These are phyloP conservation scores for Ophioninae sp. DNA, from an alignment of 2,888 invertebrate genomes.

Conservation along the genomic window DNA sequence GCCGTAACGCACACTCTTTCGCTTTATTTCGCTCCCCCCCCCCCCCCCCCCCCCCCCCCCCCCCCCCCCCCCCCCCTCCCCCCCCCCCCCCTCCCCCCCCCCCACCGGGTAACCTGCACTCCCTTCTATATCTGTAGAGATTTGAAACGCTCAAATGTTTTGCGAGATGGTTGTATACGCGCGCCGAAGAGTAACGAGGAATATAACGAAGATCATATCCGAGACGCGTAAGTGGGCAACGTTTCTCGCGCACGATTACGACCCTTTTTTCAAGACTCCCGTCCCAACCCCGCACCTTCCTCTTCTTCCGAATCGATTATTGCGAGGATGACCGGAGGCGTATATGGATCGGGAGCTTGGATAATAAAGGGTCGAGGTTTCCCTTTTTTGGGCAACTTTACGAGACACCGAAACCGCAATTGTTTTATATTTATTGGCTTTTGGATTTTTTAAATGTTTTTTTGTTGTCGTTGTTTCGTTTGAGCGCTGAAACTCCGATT, in stretches of 20 bases:
- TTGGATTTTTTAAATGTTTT: constrained; percentile 11
- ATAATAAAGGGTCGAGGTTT: constrained; percentile 23
- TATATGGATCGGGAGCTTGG: not conserved
- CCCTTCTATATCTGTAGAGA: not conserved
- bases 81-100: constrained; percentile 65
- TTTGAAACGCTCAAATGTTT: constrained; percentile 59
- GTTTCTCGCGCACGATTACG: constrained; percentile 41
- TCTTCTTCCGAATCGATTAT: constrained; percentile 59
- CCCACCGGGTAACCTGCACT: constrained; percentile 61
- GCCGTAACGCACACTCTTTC: constrained; percentile 60
- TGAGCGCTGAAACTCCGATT: not conserved
- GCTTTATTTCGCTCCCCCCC: constrained; percentile 41
- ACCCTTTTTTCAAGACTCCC: not conserved
- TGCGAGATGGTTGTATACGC: constrained; percentile 44
- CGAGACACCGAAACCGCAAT: not conserved
- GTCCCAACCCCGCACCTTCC: not conserved
- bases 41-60: constrained; percentile 39
- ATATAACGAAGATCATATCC: constrained; percentile 52
- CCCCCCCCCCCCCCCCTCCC: not conserved
- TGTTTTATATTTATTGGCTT: constrained; percentile 18
- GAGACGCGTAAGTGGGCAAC: constrained; percentile 46
- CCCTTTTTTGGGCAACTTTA: constrained; percentile 11
- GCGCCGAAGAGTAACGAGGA: constrained; percentile 52
- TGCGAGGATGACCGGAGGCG: constrained; percentile 7
- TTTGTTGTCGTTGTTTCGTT: not conserved